Percentiles rank a stretch among this genome's conserved stretches.
Evolutionary conservation across 2,797 vertebrate genomes (phyloP).

Genomic region (Macropodus opercularis): DNA sequence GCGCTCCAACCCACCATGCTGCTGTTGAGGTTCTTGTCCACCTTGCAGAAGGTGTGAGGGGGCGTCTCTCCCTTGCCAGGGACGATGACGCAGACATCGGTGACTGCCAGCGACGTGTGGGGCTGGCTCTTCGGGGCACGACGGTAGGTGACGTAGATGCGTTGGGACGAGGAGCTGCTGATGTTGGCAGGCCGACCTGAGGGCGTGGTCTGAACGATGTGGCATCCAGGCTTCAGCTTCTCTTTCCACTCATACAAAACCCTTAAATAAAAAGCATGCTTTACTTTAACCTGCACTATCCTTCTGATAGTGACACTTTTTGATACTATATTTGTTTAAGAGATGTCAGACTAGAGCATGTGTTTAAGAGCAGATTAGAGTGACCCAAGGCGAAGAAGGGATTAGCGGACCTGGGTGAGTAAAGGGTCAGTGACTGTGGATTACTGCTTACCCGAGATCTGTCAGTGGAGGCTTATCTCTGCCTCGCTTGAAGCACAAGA

Average conservation of each 20-base stretch:
- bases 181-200: constrained; percentile 94
- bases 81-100: constrained; percentile 95
- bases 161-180: constrained; percentile 92
- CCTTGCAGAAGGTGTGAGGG: constrained; percentile 97
- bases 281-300: background rate
- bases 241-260: constrained; percentile 98
- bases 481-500: constrained; percentile 94
- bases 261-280: constrained; percentile 68
- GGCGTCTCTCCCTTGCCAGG: constrained; percentile 95
- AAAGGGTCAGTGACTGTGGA: constrained; percentile 63
- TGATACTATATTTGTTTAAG: constrained; percentile 14
- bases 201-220: constrained; percentile 94
- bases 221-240: constrained; percentile 94
- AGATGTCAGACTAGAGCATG: constrained; percentile 35
- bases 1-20: constrained; percentile 89
- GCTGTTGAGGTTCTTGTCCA: constrained; percentile 98
- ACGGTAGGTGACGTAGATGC: constrained; percentile 95
- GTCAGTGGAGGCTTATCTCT: constrained; percentile 97
- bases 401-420: constrained; percentile 64
- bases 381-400: constrained; percentile 48
- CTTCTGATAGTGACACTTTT: no score
- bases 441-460: constrained; percentile 93
- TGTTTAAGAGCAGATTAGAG: constrained; percentile 63
- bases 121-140: constrained; percentile 91
- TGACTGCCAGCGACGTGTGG: constrained; percentile 93